Evolutionary conservation across 2,888 invertebrate species (phyloP), one percentile per base, ranked within the genome.

Genomic region (Diogma glabrata): DNA sequence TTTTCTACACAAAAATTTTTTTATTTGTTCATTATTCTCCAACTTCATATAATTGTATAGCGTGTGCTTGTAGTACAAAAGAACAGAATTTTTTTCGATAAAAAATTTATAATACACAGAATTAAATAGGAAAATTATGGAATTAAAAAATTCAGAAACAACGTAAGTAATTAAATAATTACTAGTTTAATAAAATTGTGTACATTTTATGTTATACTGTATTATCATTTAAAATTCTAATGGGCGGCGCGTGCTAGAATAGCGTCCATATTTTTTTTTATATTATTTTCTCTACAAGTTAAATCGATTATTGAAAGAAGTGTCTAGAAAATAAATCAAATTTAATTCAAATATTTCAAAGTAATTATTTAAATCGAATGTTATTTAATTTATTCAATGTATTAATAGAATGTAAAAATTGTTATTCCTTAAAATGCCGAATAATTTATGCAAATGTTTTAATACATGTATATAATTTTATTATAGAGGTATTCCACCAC

Each of bases 401-500:
- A n/a, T n/a, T n/a, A n/a, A n/a, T n/a, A n/a, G n/a, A n/a, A n/a
- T n/a, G n/a, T n/a, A n/a, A n/a, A n/a, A n/a, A n/a, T n/a, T n/a
- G n/a, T n/a, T n/a, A n/a, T n/a, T n/a, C n/a, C n/a, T n/a, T n/a
- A n/a, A n/a, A n/a, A n/a, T n/a, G n/a, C n/a, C n/a, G n/a, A n/a
- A n/a, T n/a, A n/a, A n/a, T n/a, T n/a, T n/a, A n/a, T n/a, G n/a
- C n/a, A n/a, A n/a, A n/a, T n/a, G n/a, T n/a, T n/a, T n/a, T n/a
- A n/a, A n/a, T n/a, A n/a, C n/a, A n/a, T n/a, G n/a, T n/a, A n/a
- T n/a, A n/a, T n/a, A n/a, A n/a, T n/a, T n/a, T 40, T 9, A n/a
- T 43, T 43, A 22, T 43, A 43, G 43, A 23, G 43, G 43, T 43
- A 43, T 43, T 22, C 43, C 87, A 63, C 93, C 95, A 56, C 80